A percentile compares a stretch with the other conserved stretches of the same genome.
Conservation (phyloP, 2,888 invertebrate species). For the Amblyjoppa proteus region DNA sequence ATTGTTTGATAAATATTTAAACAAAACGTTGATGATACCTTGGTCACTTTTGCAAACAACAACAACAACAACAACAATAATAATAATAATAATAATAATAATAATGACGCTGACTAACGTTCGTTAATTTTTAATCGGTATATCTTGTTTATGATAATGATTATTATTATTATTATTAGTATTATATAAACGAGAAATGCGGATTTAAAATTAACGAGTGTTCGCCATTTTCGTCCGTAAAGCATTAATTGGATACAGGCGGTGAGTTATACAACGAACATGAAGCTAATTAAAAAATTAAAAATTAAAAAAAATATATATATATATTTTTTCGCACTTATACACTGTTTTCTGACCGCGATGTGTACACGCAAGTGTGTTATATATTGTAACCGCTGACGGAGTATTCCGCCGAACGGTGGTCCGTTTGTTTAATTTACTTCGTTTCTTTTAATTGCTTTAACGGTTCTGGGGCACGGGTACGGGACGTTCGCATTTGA, state of each 20-base stretch:
- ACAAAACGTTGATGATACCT: too few relatives aligned
- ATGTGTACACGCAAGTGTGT: not conserved
- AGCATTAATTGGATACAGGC: not conserved
- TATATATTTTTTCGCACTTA: not conserved
- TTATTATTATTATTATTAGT: not conserved
- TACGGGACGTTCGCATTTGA: slow-evolving; percentile 23
- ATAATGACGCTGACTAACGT: too few relatives aligned
- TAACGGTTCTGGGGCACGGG: slow-evolving; percentile 53
- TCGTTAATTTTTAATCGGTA: too few relatives aligned
- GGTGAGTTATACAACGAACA: not conserved
- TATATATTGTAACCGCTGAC: slow-evolving; percentile 1
- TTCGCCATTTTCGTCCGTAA: not conserved
- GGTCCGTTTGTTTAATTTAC: slow-evolving; percentile 29
- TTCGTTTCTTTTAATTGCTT: slow-evolving; percentile 52
- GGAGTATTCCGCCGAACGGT: not conserved
- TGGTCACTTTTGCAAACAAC: too few relatives aligned
- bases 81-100: too few relatives aligned
- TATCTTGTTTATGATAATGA: too few relatives aligned
- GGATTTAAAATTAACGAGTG: not conserved
- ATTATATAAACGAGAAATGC: slow-evolving; percentile 1
- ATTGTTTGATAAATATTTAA: too few relatives aligned
- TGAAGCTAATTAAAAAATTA: not conserved
- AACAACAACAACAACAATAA: too few relatives aligned
- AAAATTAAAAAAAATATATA: not conserved
- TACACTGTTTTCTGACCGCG: not conserved